Evolutionary conservation across 2,113 vertebrate genomes (phyloP).

Genomic region (Esox niger): DNA sequence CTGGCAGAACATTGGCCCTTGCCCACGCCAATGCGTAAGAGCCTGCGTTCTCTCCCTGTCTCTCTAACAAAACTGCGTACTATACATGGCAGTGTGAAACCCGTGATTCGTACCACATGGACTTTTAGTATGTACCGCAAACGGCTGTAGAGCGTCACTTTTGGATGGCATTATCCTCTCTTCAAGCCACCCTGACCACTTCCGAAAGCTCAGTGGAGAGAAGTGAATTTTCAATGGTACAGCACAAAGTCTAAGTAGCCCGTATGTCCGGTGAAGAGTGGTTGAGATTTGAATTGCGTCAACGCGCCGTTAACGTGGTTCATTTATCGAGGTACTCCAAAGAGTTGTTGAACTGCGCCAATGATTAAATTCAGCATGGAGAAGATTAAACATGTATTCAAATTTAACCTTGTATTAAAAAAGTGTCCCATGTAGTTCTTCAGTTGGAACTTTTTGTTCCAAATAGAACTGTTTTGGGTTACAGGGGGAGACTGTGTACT

Average conservation of each 20-base stretch:
- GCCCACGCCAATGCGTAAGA: conserved; percentile 69
- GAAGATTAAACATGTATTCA: conserved; percentile 52
- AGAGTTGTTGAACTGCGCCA: conserved; percentile 70
- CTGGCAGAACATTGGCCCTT: conserved; percentile 59
- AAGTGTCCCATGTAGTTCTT: conserved; percentile 54
- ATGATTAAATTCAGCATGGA: conserved; percentile 64
- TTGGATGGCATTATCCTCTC: no score
- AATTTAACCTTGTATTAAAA: no score
- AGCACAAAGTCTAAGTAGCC: conserved; percentile 56
- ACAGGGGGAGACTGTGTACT: no score
- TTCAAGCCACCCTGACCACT: no score
- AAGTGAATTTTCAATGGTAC: conserved; percentile 26
- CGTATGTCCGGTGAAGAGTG: conserved; percentile 58
- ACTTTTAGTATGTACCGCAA: conserved; percentile 1
- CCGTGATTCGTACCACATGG: conserved; percentile 54
- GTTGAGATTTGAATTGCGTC: conserved; percentile 59
- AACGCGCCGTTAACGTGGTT: conserved; percentile 60
- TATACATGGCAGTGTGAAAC: conserved; percentile 46
- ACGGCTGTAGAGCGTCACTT: no score
- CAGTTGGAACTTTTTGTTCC: conserved; percentile 50
- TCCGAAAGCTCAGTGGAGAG: conserved; percentile 31
- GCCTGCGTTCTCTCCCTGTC: conserved; percentile 54
- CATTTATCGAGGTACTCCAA: conserved; percentile 70
- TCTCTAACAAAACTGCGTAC: conserved; percentile 41
- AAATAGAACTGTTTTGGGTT: no score